A percentile compares a stretch with the other conserved stretches of the same genome.
These are phyloP conservation scores for Ephialtes manifestator DNA, from an alignment of 2,888 invertebrate species.

Conservation along the genomic window DNA sequence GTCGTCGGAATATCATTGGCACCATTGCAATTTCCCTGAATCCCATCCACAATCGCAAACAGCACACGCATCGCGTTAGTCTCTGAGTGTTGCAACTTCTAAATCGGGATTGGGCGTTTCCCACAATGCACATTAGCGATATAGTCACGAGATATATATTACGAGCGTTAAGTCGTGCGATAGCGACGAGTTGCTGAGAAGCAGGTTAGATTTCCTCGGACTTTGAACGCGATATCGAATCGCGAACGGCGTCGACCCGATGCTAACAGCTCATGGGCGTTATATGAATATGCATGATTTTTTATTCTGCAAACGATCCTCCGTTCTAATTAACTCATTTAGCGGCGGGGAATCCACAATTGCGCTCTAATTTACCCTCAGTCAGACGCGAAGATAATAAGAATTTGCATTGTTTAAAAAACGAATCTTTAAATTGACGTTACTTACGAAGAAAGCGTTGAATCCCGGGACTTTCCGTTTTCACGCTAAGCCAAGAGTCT, in stretches of 20 bases:
- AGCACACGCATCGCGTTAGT: not conserved
- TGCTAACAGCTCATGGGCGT: not conserved
- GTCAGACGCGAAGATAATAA: not conserved
- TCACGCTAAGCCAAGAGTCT: too few relatives aligned
- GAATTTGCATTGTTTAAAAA: not conserved
- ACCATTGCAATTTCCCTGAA: slow-evolving; percentile 36
- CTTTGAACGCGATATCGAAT: slow-evolving; percentile 25
- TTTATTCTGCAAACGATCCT: not conserved
- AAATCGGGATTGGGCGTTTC: slow-evolving; percentile 33
- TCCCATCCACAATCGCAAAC: not conserved
- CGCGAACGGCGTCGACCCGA: not conserved
- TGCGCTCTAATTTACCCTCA: not conserved
- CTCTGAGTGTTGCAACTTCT: slow-evolving; percentile 1
- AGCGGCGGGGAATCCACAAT: not conserved
- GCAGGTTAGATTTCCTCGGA: slow-evolving; percentile 37
- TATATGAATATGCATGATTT: slow-evolving; percentile 25
- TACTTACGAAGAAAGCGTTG: not conserved
- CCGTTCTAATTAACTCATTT: slow-evolving; percentile 4
- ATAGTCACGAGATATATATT: not conserved
- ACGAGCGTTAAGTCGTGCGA: not conserved
- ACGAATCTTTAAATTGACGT: too few relatives aligned
- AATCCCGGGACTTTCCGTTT: not conserved
- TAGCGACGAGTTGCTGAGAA: slow-evolving; percentile 15
- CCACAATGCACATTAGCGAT: slow-evolving; percentile 2
- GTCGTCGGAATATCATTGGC: slow-evolving; percentile 38